Percentiles rank a stretch among this genome's conserved stretches.
phyloP scores from a whole-genome alignment of 2,888 invertebrate genomes.

The Cataglyphis cursor region DNA sequence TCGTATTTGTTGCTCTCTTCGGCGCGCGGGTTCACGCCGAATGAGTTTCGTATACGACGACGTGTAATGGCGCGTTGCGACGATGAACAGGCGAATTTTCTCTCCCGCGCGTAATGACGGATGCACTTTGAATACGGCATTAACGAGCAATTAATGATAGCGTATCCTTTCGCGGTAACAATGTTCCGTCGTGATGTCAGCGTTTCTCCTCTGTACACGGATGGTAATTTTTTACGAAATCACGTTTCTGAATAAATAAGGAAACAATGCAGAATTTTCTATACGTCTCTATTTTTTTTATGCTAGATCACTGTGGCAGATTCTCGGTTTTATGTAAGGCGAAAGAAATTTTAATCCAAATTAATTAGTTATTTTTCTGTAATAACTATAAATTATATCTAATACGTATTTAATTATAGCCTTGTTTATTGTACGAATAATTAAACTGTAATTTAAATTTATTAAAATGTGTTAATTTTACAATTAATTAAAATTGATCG shows the following conservation, averaged over 20 bases:
- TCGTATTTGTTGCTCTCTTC: slow-evolving; percentile 56
- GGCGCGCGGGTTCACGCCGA: slow-evolving; percentile 50
- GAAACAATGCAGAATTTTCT: neutral
- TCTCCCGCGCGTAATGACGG: slow-evolving; percentile 23
- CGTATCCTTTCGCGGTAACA: slow-evolving; percentile 9
- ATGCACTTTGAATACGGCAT: slow-evolving; percentile 34
- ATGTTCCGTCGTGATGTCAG: slow-evolving; percentile 10
- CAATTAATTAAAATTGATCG: neutral
- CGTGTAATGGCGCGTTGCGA: slow-evolving; percentile 58
- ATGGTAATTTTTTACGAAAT: neutral
- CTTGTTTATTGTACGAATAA: neutral
- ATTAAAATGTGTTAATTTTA: neutral
- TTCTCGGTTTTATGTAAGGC: neutral
- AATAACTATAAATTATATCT: neutral
- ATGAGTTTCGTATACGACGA: slow-evolving; percentile 65
- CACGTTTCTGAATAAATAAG: neutral
- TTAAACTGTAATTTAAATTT: neutral
- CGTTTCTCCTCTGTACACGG: neutral
- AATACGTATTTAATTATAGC: neutral
- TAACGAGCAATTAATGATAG: slow-evolving; percentile 47
- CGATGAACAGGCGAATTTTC: slow-evolving; percentile 62
- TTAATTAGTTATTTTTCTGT: too few relatives aligned
- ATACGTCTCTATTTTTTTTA: neutral
- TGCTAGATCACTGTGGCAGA: too few relatives aligned
- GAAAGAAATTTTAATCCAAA: neutral